Percentiles rank a stretch among this genome's conserved stretches.
These are phyloP conservation scores for Andinoacara biseriatus DNA, from an alignment of 2,113 vertebrate species.

Conservation along the genomic window DNA sequence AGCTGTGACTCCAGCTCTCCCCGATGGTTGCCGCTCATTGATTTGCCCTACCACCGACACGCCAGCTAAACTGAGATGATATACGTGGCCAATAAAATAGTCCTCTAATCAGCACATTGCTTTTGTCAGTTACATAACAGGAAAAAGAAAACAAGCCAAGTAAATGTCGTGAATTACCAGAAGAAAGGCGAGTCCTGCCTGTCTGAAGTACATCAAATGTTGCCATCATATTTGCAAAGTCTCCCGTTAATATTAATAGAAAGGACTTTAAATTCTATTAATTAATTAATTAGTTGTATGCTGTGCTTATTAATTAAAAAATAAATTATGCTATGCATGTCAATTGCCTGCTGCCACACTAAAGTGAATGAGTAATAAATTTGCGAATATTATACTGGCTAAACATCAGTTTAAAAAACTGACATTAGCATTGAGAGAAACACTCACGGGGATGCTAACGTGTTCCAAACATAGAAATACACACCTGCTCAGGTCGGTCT, in stretches of 20 bases:
- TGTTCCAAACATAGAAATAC: too few relatives aligned
- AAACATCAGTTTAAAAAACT: too few relatives aligned
- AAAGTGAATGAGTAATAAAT: too few relatives aligned
- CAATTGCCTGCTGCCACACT: too few relatives aligned
- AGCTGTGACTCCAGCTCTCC: background rate
- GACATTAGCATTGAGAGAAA: too few relatives aligned
- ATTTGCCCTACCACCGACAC: constrained; percentile 23
- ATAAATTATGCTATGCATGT: too few relatives aligned
- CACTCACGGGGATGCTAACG: too few relatives aligned
- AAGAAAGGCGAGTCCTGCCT: background rate
- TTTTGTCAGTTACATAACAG: constrained; percentile 49
- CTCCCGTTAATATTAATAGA: background rate
- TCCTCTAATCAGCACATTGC: background rate
- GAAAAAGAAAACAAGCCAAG: background rate
- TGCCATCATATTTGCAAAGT: background rate
- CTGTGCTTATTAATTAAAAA: too few relatives aligned
- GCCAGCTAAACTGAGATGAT: constrained; percentile 29
- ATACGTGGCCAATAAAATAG: constrained; percentile 24
- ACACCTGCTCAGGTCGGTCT: too few relatives aligned
- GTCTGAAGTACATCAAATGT: background rate
- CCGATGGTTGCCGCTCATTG: constrained; percentile 7
- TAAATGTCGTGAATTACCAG: constrained; percentile 30
- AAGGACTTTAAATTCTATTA: background rate
- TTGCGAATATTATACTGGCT: too few relatives aligned
- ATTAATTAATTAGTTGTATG: too few relatives aligned